A percentile compares a stretch with the other conserved stretches of the same genome.
Conservation (phyloP, 2,888 invertebrate species). For the Belgica antarctica region DNA sequence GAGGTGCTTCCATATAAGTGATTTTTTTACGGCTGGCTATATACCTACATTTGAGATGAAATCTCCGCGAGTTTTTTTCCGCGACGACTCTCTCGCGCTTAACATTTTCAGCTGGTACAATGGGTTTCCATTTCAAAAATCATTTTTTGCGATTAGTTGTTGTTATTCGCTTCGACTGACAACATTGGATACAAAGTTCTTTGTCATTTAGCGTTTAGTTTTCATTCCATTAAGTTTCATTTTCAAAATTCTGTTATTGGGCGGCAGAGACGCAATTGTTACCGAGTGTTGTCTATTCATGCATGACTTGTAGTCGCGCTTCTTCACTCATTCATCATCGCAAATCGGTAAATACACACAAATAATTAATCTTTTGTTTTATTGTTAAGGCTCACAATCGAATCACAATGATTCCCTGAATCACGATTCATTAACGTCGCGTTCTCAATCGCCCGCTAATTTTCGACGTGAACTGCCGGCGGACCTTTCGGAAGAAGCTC, state of each 20-base stretch:
- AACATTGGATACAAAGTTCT: not conserved
- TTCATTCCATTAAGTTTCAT: conserved; percentile 10
- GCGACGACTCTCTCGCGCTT: not conserved
- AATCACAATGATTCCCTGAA: conserved; percentile 35
- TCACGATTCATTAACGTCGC: conserved; percentile 33
- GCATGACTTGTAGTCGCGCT: conserved; percentile 28
- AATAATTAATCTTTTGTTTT: conserved; percentile 41
- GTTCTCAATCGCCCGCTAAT: conserved; percentile 35
- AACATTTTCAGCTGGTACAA: too few species aligned
- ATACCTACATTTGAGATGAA: conserved; percentile 1
- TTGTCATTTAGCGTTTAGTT: conserved; percentile 17
- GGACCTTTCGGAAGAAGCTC: conserved; percentile 67
- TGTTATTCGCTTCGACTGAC: conserved; percentile 2
- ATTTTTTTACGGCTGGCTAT: not conserved
- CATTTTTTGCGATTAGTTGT: conserved; percentile 8
- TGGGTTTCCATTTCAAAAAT: conserved; percentile 10
- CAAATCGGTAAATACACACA: conserved; percentile 30
- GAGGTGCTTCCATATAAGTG: conserved; percentile 10
- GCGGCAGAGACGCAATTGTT: not conserved
- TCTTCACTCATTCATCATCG: conserved; percentile 11
- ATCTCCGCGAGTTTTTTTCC: not conserved
- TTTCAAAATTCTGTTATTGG: not conserved
- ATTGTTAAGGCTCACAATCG: conserved; percentile 42
- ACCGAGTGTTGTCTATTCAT: conserved; percentile 6
- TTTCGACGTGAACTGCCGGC: conserved; percentile 64